phyloP scores from a whole-genome alignment of 2,888 invertebrate species.

The Tipula confusa region DNA sequence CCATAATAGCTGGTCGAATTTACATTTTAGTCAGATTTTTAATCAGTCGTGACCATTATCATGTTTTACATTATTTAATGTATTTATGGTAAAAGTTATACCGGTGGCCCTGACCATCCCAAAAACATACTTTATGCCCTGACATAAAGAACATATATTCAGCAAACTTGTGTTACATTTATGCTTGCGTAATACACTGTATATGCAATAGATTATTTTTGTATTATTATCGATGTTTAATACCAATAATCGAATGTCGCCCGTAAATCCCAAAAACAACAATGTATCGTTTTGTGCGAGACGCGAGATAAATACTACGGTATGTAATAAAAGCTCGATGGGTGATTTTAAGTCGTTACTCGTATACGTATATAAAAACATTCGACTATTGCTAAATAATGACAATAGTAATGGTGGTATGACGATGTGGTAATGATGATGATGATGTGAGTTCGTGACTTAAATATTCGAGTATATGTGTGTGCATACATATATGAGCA shows the following conservation, averaged over 20 bases:
- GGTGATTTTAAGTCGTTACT: background rate
- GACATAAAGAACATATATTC: background rate
- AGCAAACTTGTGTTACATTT: background rate
- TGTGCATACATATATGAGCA: background rate
- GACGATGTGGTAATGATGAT: background rate
- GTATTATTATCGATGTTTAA: background rate
- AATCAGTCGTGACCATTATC: background rate
- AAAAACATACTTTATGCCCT: background rate
- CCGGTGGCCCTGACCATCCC: background rate
- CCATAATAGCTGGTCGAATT: background rate
- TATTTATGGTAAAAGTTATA: background rate
- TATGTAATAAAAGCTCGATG: background rate
- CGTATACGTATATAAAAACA: no score
- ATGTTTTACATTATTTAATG: background rate
- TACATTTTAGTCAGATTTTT: background rate
- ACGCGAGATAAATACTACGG: background rate
- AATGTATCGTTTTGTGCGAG: background rate
- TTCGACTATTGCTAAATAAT: no score
- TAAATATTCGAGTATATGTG: background rate
- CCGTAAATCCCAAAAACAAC: background rate
- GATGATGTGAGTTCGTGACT: slow-evolving; percentile 27
- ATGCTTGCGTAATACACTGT: background rate
- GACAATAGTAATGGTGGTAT: background rate
- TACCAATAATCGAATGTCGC: background rate
- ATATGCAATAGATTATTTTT: background rate